Base-by-base conservation (phyloP, 2,888 invertebrate species). In the Thymelicus sylvestris region DNA sequence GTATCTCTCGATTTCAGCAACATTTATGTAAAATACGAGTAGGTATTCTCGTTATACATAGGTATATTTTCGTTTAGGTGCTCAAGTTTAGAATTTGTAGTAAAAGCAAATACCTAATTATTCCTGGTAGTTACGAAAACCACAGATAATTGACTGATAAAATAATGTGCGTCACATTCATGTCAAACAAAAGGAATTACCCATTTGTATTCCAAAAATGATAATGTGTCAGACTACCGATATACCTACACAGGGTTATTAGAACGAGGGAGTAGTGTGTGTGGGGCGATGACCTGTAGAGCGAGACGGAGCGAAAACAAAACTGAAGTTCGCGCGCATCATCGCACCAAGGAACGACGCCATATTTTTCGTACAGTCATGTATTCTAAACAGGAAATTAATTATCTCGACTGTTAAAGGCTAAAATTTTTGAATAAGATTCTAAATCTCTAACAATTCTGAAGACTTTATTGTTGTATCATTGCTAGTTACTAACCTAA, bases 251-350 rank as follows among this genome's bases (percentile, higher is more conserved):
- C 83, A 84, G 91, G 89, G 89, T 90, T 92, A 91, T 90, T 90
- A 89, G 89, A 89, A 88, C 87, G 87, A 71, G 89, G 90, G 90
- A 91, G 87, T 82, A 80, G 86, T 83, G 83, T 83, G 83, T 80
- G 83, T 75, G 83, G 92, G 92, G 85, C 93, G 87, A 90, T 92
- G 93, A 93, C 92, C 93, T 78, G 83, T 77, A 89, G 93, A 86
- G 82, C 80, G 92, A 90, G 93, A 93, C 84, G 77, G 93, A 92
- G 80, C 85, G 89, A 93, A 92, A 93, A 93, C 92, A 93, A 92
- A 84, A 78, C 84, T 92, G 93, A 93, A 93, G 92, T 93, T 93
- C 86, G 92, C 85, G 86, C 90, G 85, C 74, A 76, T 76, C 75
- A 72, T 47, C 61, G 19, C 19, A 50, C 57, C 19, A 8, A 60